These are phyloP conservation scores for Odontocolon sp. DNA, from an alignment of 2,888 invertebrate genomes.

Conservation along the genomic window DNA sequence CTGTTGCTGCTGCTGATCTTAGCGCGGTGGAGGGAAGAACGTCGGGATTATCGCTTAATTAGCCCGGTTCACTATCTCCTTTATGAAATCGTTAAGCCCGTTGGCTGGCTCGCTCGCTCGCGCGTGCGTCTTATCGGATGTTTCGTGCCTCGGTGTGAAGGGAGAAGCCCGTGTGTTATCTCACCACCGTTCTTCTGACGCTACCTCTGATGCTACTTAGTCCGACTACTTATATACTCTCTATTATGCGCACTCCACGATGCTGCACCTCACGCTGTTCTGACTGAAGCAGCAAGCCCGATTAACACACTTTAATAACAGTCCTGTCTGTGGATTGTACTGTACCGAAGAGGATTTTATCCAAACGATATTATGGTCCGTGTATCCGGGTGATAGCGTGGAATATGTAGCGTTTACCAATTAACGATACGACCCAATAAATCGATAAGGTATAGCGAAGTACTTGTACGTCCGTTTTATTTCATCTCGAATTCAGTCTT, in stretches of 20 bases:
- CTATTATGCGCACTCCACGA: background rate
- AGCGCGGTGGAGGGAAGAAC: slow-evolving; percentile 11
- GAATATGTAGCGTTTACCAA: slow-evolving; percentile 22
- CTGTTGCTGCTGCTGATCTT: slow-evolving; percentile 60
- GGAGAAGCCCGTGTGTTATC: slow-evolving; percentile 42
- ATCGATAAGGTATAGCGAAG: slow-evolving; percentile 16
- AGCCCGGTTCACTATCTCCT: slow-evolving; percentile 70
- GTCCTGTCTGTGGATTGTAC: background rate
- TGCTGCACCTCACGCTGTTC: too few species aligned
- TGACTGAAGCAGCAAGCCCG: slow-evolving; percentile 9
- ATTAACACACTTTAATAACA: slow-evolving; percentile 36
- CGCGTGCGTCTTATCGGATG: slow-evolving; percentile 71
- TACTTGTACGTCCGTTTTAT: background rate
- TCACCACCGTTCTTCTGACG: slow-evolving; percentile 39
- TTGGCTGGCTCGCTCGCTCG: slow-evolving; percentile 28
- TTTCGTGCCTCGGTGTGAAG: slow-evolving; percentile 60
- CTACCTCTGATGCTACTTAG: slow-evolving; percentile 37
- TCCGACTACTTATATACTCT: slow-evolving; percentile 34
- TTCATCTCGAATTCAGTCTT: background rate
- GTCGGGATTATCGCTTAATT: slow-evolving; percentile 74
- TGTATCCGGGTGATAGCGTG: slow-evolving; percentile 5
- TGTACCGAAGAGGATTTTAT: slow-evolving; percentile 3
- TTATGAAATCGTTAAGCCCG: slow-evolving; percentile 74
- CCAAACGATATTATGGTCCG: slow-evolving; percentile 14
- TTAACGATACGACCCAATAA: slow-evolving; percentile 28